These are phyloP conservation scores for Petrocephalus zakoni DNA, from an alignment of 2,113 vertebrate genomes.

Conservation along the genomic window DNA sequence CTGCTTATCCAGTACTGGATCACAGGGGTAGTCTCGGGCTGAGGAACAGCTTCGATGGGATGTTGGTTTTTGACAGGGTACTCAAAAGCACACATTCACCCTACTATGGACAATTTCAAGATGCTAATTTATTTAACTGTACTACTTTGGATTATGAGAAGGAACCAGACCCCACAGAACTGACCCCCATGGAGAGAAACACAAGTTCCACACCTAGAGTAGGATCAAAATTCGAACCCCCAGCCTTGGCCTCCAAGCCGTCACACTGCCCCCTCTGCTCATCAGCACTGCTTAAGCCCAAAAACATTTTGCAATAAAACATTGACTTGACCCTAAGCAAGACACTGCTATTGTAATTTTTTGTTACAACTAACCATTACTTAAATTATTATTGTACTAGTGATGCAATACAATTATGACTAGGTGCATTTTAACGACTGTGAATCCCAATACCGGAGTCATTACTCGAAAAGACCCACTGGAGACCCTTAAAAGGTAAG, in stretches of 20 bases:
- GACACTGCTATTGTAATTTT: background rate
- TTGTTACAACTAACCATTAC: background rate
- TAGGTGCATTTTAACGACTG: constrained; percentile 85
- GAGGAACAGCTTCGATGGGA: background rate
- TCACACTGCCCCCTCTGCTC: background rate
- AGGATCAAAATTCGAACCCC: background rate
- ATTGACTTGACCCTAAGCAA: background rate
- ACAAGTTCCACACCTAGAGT: background rate
- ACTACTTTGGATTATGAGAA: background rate
- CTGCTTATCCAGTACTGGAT: background rate
- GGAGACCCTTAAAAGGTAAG: constrained; percentile 82
- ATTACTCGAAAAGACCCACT: constrained; percentile 81
- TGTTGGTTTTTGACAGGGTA: background rate
- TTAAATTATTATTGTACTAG: background rate
- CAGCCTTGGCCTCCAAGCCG: background rate
- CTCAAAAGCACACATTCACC: background rate
- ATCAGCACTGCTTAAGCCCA: background rate
- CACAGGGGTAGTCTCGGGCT: background rate
- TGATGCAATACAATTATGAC: background rate
- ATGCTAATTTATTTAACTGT: background rate
- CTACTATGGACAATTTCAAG: background rate
- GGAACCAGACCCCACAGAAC: background rate
- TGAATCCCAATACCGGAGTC: constrained; percentile 86
- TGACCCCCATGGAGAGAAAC: background rate
- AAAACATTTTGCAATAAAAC: background rate